Conservation (phyloP, 1,140 invertebrate genomes). For the Drosophila seguyi region DNA sequence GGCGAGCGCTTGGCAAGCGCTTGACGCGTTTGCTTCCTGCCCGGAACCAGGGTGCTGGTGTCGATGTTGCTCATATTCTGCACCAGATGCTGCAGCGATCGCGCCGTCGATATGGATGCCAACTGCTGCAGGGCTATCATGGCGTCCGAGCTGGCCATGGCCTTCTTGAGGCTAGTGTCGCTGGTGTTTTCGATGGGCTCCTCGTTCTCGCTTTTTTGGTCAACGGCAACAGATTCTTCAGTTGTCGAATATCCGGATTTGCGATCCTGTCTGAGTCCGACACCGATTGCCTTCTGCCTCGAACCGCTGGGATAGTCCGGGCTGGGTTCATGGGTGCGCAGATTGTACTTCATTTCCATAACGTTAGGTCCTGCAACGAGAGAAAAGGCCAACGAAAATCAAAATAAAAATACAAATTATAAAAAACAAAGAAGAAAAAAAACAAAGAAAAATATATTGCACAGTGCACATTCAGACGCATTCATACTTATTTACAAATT, state of each 20-base stretch:
- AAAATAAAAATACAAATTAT: slow-evolving; percentile 71
- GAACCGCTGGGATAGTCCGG: slow-evolving; percentile 48
- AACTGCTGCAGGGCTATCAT: slow-evolving; percentile 78
- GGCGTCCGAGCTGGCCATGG: slow-evolving; percentile 57
- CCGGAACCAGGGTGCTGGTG: slow-evolving; percentile 57
- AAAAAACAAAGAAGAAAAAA: slow-evolving; percentile 8
- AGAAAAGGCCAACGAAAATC: slow-evolving; percentile 51
- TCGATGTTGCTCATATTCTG: slow-evolving; percentile 66
- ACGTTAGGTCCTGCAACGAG: slow-evolving; percentile 53
- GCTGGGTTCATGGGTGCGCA: slow-evolving; percentile 43
- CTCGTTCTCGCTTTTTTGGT: slow-evolving; percentile 60
- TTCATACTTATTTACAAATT: slow-evolving; percentile 40
- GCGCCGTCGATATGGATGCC: slow-evolving; percentile 79
- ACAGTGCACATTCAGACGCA: slow-evolving; percentile 22
- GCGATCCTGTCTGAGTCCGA: slow-evolving; percentile 1
- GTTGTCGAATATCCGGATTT: background rate
- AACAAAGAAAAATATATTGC: slow-evolving; percentile 1
- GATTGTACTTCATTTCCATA: slow-evolving; percentile 46
- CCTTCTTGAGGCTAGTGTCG: slow-evolving; percentile 43
- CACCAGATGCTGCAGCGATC: slow-evolving; percentile 72
- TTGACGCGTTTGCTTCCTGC: slow-evolving; percentile 70
- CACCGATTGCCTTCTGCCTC: slow-evolving; percentile 5
- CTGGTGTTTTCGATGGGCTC: slow-evolving; percentile 35
- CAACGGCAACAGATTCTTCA: background rate
- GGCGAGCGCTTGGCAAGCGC: slow-evolving; percentile 57